Evolutionary conservation across 1,140 invertebrate species (phyloP), one percentile per base, ranked within the genome.

Genomic region (Delia radicum): DNA sequence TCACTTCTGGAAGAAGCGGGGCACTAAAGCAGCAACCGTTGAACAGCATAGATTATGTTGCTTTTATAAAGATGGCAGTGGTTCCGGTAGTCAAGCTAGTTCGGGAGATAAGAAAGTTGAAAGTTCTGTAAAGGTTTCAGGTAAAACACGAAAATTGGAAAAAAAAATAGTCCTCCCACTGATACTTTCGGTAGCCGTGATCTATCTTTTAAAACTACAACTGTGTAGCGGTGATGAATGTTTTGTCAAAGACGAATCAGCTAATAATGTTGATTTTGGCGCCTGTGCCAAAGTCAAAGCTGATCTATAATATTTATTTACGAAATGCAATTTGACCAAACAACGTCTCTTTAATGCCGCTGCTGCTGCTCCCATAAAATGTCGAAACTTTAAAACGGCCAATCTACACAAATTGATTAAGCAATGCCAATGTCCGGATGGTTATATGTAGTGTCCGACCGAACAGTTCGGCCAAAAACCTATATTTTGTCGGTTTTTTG

Each of bases 291-390:
- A 77, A 18, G 69, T 55, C 15, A 79, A 75, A 71, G 65, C 65
- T 13, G 65, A 78, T 73, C 81, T 81, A 84, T 85, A 85, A 85
- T 85, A 85, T 85, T 83, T 83, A 85, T 81, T 85, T 48, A 77
- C 79, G 24, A 79, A 80, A 78, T 85, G 83, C 79, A 85, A 85
- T 80, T 69, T 81, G 78, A 85, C 83, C 81, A 78, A 76, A 75
- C 80, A 79, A 78, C 79, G 81, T 28, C 72, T 77, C 18, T 72
- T 74, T 55, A 63, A 67, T 37, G 37, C 61, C 31, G 69, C 76
- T 26, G 69, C 61, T 28, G 72, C 48, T 27, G 71, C 77, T 29
- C 77, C 71, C 21, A 48, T 42, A 3, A 69, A 33, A 69, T 69
- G 65, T 69, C 65, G 42, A 24, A 21, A 48, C 46, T 29, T 73